These are phyloP conservation scores for Lamprotornis superbus DNA, from an alignment of 2,113 vertebrate species.

Conservation along the genomic window DNA sequence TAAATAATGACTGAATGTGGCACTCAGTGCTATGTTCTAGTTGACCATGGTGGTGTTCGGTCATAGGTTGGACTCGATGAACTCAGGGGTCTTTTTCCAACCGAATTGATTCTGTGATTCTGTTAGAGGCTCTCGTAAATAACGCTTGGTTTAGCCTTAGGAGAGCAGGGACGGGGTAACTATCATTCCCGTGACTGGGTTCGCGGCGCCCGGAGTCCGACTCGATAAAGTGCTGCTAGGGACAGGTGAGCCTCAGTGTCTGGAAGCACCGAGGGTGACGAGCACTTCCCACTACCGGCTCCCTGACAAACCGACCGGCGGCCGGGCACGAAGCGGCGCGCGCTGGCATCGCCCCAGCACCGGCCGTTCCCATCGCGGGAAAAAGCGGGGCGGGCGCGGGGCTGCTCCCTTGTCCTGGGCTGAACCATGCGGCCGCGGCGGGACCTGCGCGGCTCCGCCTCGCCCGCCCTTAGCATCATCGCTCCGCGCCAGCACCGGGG, in stretches of 20 bases:
- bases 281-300: too few species aligned
- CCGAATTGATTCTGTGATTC: neutral
- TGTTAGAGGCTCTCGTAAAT: neutral
- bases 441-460: neutral
- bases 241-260: neutral
- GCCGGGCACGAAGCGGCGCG: neutral
- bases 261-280: too few species aligned
- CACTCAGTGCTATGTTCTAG: too few species aligned
- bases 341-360: accelerated
- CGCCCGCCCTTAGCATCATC: neutral
- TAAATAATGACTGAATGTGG: neutral
- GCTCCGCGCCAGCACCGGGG: neutral
- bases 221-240: neutral
- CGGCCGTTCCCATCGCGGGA: neutral
- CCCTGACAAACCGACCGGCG: neutral
- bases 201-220: accelerated
- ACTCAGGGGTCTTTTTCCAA: neutral
- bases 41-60: neutral
- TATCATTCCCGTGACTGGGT: accelerated
- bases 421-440: neutral
- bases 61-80: neutral
- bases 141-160: neutral
- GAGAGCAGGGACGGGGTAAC: too few species aligned
- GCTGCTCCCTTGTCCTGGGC: neutral
- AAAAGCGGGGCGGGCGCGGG: neutral